These are phyloP conservation scores for Dolichoris vasculosae DNA, from an alignment of 1,140 invertebrate species.

Conservation along the genomic window DNA sequence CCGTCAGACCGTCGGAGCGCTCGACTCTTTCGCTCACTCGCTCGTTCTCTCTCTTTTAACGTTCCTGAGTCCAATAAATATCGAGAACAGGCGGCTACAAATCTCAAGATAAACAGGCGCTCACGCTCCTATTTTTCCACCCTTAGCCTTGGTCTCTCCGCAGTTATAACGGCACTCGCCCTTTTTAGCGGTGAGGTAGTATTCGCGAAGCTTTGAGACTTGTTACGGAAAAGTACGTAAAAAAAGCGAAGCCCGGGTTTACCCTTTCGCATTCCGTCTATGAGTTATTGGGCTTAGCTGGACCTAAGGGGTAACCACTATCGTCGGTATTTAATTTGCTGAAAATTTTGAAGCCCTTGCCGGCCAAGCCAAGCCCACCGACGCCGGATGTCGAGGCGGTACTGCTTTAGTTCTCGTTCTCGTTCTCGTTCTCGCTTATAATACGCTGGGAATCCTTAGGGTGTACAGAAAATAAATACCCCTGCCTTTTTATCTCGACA, in stretches of 20 bases:
- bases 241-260: slow-evolving; percentile 45
- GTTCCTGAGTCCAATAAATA: slow-evolving; percentile 67
- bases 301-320: slow-evolving; percentile 63
- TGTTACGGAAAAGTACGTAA: slow-evolving; percentile 23
- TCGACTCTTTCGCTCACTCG: slow-evolving; percentile 2
- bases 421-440: slow-evolving; percentile 1
- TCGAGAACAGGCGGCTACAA: slow-evolving; percentile 68
- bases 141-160: slow-evolving; percentile 53
- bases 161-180: slow-evolving; percentile 31
- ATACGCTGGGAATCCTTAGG: slow-evolving; percentile 44
- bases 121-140: slow-evolving; percentile 61
- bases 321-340: slow-evolving; percentile 67
- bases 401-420: slow-evolving; percentile 36
- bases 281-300: slow-evolving; percentile 64
- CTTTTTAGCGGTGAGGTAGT: slow-evolving; percentile 48
- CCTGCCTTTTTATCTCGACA: slow-evolving; percentile 40
- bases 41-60: neutral
- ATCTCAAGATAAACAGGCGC: slow-evolving; percentile 70
- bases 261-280: slow-evolving; percentile 66
- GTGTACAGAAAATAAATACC: slow-evolving; percentile 47
- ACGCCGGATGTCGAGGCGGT: neutral
- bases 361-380: slow-evolving; percentile 15
- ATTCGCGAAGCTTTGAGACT: slow-evolving; percentile 25
- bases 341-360: slow-evolving; percentile 55
- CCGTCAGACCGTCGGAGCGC: slow-evolving; percentile 60